These are phyloP conservation scores for Nemotelus nigrinus DNA, from an alignment of 2,888 invertebrate genomes.

Conservation along the genomic window DNA sequence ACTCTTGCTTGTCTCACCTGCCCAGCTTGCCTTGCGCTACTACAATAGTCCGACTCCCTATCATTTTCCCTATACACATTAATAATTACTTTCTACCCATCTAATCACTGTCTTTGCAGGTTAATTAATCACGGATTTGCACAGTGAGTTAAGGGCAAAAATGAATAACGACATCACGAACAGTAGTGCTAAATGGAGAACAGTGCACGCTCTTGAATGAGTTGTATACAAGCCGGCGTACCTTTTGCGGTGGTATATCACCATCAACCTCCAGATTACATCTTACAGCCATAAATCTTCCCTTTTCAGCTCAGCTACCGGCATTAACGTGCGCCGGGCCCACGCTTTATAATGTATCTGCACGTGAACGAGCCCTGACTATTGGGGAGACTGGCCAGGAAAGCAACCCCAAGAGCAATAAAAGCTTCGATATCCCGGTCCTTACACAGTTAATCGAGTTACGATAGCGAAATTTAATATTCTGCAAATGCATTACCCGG, in stretches of 20 bases:
- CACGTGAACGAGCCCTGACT: neutral
- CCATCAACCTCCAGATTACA: conserved; percentile 34
- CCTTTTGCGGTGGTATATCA: conserved; percentile 35
- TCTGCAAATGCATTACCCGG: conserved; percentile 21
- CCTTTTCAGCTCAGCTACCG: conserved; percentile 12
- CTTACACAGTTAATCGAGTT: conserved; percentile 36
- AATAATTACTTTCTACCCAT: conserved; percentile 44
- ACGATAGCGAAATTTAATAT: conserved; percentile 39
- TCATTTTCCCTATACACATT: conserved; percentile 2
- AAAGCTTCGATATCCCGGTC: conserved; percentile 30
- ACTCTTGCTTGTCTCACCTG: no score
- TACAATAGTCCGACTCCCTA: neutral
- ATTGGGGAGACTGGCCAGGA: neutral
- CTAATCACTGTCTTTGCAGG: conserved; percentile 45
- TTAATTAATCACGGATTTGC: conserved; percentile 44
- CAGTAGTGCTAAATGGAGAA: neutral
- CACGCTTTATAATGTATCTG: no score
- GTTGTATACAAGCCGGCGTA: neutral
- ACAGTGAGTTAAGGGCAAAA: conserved; percentile 37
- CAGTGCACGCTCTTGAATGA: neutral
- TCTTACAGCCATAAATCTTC: conserved; percentile 33
- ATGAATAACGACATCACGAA: conserved; percentile 41
- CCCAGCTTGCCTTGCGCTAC: no score
- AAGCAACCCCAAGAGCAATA: neutral
- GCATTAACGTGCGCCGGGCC: neutral